Evolutionary conservation across 2,888 invertebrate species (phyloP).

Genomic region (Drosophila setosimentum): DNA sequence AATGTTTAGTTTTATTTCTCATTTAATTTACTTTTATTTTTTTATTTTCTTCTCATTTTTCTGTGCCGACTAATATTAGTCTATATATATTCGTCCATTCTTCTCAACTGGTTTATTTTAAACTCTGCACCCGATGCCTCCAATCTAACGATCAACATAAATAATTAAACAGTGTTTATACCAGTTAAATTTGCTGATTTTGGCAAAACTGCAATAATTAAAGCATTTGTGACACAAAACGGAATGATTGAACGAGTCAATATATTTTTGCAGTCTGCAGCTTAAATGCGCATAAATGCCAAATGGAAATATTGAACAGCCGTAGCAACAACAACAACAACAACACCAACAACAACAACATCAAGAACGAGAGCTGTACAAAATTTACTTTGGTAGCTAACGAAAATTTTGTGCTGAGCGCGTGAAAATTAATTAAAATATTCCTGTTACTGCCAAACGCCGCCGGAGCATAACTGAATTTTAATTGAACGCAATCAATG

Average conservation of each 20-base stretch:
- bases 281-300: conserved; percentile 54
- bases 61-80: neutral
- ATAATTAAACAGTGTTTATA: conserved; percentile 23
- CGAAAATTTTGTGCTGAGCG: conserved; percentile 82
- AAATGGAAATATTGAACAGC: conserved; percentile 48
- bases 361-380: conserved; percentile 32
- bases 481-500: conserved; percentile 85
- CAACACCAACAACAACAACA: conserved; percentile 22
- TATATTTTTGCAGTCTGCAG: conserved; percentile 40
- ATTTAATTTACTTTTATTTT: neutral
- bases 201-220: conserved; percentile 46
- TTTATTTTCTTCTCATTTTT: neutral
- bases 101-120: neutral
- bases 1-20: neutral
- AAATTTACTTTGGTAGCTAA: conserved; percentile 59
- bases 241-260: conserved; percentile 39
- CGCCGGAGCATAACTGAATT: conserved; percentile 84
- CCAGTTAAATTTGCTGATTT: conserved; percentile 39
- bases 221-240: conserved; percentile 41
- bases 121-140: neutral
- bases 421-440: conserved; percentile 85
- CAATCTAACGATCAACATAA: neutral
- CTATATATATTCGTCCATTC: neutral
- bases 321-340: conserved; percentile 31
- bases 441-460: conserved; percentile 75